Percentiles rank a stretch among this genome's conserved stretches.
Evolutionary conservation across 2,113 vertebrate genomes (phyloP).

Genomic region (Acinonyx jubatus): DNA sequence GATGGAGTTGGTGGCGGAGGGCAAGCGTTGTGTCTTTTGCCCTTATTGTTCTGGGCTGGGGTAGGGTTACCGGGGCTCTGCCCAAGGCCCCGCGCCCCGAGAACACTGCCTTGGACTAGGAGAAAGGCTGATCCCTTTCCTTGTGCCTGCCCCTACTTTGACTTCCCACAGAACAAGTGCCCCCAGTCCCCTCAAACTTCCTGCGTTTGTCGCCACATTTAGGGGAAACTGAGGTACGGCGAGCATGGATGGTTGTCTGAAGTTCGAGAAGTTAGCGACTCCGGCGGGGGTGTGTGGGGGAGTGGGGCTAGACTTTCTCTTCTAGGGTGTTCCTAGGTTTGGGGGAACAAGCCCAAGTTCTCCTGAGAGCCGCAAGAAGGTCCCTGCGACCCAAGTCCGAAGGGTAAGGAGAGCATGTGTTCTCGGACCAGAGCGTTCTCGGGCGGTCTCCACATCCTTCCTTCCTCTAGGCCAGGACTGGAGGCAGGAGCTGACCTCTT

Average conservation of each 20-base stretch:
- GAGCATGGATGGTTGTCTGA: not conserved
- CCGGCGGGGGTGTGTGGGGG: not conserved
- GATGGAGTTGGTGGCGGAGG: not conserved
- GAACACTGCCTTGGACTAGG: not conserved
- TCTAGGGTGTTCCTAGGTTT: not conserved
- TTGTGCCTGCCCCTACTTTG: not conserved
- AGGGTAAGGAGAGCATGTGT: not conserved
- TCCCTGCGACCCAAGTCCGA: not conserved
- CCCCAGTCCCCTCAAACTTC: not conserved
- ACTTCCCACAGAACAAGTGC: not conserved
- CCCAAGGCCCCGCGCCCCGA: rapidly evolving
- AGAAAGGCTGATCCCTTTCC: not conserved
- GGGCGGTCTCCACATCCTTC: not conserved
- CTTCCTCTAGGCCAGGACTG: not conserved
- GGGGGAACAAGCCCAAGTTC: not conserved
- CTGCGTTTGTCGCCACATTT: not conserved
- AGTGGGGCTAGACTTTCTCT: too few species aligned
- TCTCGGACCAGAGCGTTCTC: not conserved
- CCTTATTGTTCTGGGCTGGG: not conserved
- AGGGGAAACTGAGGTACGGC: conserved; percentile 13
- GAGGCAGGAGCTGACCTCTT: not conserved
- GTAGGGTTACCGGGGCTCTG: not conserved
- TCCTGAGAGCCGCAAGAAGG: not conserved
- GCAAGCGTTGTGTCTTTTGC: not conserved
- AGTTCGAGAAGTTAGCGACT: not conserved